Conservation (phyloP, 2,113 vertebrate species). For the Micromys minutus region DNA sequence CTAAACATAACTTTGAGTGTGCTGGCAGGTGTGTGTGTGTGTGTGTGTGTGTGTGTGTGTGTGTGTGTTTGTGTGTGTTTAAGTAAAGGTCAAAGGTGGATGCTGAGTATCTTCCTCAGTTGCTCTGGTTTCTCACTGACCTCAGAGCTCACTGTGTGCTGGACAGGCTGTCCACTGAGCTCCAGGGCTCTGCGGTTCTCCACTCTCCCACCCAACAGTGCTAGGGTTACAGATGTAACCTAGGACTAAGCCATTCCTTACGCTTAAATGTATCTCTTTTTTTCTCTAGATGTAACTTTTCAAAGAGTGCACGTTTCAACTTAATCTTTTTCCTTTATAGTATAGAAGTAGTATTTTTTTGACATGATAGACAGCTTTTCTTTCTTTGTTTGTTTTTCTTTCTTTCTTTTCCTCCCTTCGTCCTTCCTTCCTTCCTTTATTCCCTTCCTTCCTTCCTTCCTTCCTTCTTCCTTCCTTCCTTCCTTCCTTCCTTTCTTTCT, state of each 20-base stretch:
- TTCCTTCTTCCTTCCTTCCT: too few relatives aligned
- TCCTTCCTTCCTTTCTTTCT: too few relatives aligned
- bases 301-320: background rate
- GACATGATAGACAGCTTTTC: background rate
- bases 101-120: background rate
- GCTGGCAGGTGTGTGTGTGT: background rate
- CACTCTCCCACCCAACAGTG: too few relatives aligned
- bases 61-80: background rate
- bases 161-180: background rate
- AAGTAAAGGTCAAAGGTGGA: background rate
- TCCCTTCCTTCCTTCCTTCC: too few relatives aligned
- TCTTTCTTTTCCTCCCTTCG: too few relatives aligned
- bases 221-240: background rate
- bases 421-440: too few relatives aligned
- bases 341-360: conserved; percentile 12
- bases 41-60: background rate
- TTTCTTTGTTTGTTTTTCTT: too few relatives aligned
- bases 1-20: background rate
- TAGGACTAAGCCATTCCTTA: background rate
- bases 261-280: background rate
- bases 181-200: background rate
- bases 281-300: background rate
- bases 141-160: too few relatives aligned
- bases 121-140: background rate
- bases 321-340: background rate